These are phyloP conservation scores for Orestias chungarensis DNA, from an alignment of 2,797 vertebrate species.

Conservation along the genomic window DNA sequence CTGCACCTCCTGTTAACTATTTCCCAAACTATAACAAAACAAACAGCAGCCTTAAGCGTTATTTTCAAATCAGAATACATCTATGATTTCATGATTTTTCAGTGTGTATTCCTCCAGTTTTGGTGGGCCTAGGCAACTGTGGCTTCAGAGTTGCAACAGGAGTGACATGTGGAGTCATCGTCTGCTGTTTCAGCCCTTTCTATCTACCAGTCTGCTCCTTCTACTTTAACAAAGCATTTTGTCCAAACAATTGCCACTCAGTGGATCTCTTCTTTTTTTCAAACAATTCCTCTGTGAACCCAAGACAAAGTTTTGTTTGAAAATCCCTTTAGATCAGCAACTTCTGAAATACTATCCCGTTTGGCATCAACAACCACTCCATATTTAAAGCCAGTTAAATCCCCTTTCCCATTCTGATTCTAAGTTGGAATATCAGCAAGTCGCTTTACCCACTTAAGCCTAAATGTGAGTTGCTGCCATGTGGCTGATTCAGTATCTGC, in stretches of 20 bases:
- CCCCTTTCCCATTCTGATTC: neutral
- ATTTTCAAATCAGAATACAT: neutral
- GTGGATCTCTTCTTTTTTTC: neutral
- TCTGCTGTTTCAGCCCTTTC: neutral
- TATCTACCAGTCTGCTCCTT: neutral
- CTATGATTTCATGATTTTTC: neutral
- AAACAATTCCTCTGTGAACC: neutral
- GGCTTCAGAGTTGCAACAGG: neutral
- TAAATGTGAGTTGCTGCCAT: neutral
- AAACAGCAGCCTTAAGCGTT: neutral
- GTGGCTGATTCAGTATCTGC: neutral
- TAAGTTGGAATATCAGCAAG: neutral
- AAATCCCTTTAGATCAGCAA: slow-evolving; percentile 1
- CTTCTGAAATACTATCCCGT: neutral
- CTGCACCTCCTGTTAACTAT: too few species aligned
- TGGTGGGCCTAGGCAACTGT: neutral
- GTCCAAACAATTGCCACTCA: neutral
- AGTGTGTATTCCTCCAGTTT: neutral
- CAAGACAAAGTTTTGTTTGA: neutral
- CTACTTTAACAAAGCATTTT: neutral
- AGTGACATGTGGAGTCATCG: neutral
- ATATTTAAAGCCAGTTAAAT: slow-evolving; percentile 2
- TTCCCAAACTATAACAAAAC: neutral
- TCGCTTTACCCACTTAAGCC: neutral
- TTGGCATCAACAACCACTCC: neutral